Base-by-base conservation (phyloP, 2,113 vertebrate genomes). In the Rynchops niger region DNA sequence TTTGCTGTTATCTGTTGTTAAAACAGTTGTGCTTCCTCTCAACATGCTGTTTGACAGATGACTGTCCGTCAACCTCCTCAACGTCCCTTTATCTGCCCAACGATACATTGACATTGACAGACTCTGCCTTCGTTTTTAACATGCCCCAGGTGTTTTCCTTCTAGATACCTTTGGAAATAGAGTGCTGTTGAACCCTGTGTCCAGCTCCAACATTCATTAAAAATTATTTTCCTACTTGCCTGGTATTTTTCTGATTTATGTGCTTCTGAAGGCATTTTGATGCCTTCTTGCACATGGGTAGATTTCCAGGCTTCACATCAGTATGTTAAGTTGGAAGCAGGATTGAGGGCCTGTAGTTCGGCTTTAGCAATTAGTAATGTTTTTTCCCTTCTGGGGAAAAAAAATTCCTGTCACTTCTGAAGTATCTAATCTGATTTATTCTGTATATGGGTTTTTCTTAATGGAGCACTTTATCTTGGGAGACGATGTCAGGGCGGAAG, bases 211-310 rank as follows among this genome's bases (percentile, higher is more conserved):
- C 88, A 88, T 86, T 90, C 50, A 81, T 95, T 93, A 95, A 88
- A 97, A 95, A 90, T 86, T 84, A 50, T 90, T 96, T 88, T 92
- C 63, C 50, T 88, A 19, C 55, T 84, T 91, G 83, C 61, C 72
- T 82, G 25, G 34, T 83, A 81, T 92, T 93, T 82, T 91, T 42
- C 50, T 90, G 90, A 93, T 92, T 84, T 94, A 93, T 82, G 56
- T 74, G 65, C 17, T 95, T 94, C 78, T 90, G 90, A 95, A 52
- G 62, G 72, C 30, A 61, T 91, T 93, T 92, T 65, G 83, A 53
- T 92, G 45, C 62, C 22, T 63, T 69, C 62, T 66, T 79, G 40
- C 45, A 36, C 70, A 66, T 0, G 0, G 15, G 27, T 72, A 66
- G 58, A 38, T 89, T 93, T 95, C 70, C 36, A 96, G 93, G 36